Base-by-base conservation (phyloP, 2,888 invertebrate genomes). In the Petrolisthes cinctipes region DNA sequence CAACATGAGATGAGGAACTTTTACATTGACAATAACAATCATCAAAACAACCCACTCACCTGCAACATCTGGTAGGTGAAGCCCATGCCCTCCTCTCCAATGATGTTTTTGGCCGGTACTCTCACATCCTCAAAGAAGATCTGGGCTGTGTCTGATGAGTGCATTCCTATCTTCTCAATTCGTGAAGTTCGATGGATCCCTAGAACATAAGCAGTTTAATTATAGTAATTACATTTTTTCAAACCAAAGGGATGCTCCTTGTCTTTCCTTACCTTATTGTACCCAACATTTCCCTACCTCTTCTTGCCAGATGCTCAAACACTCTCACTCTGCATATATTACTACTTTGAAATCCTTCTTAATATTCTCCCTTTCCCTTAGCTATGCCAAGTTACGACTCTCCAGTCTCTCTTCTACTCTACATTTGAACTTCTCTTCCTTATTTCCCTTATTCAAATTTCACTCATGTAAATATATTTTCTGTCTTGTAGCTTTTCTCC, bases 91-190 rank as follows among this genome's bases (percentile, higher is more conserved):
- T 92, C 93, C 86, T 94, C 93, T 5, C 94, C 94, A 84, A 94
- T 94, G 51, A 94, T 92, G 91, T 94, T 92, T 61, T 92, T 92
- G 68, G 92, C 92, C 5, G 94, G 94, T 0, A 94, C 93, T 57
- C 93, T 92, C 5, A 94, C 94, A 92, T 94, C 93, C 90, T 94
- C 94, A 91, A 94, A 94, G 91, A 93, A 94, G 61, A 94, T 92
- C 92, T 94, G 93, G 4, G 93, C 94, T 9, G 94, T 94, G 91
- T 94, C 94, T 1, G 94, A 94, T 78, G 92, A 92, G 75, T 92
- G 92, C 93, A 94, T 94, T 57, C 94, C 94, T 23, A 94, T 91
- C 91, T 94, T 94, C 84, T 93, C 92, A 68, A 94, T 93, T 84
- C 92, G 93, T 85, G 92, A 93, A 4, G 93, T 92, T 17, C 92